phyloP scores from a whole-genome alignment of 2,888 invertebrate species.

The Thymelicus acteon region DNA sequence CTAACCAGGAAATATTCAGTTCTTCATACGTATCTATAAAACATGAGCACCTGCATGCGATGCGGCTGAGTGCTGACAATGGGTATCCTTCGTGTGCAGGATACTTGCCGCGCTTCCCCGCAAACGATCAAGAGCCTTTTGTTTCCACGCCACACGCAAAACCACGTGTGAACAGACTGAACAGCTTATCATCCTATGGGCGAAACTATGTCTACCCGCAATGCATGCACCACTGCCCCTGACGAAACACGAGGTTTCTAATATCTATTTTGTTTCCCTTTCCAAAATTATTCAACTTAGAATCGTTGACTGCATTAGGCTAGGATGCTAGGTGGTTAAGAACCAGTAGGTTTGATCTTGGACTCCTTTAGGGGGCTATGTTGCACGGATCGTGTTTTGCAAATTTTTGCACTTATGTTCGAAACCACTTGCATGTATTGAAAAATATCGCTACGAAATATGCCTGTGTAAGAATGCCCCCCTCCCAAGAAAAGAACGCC shows the following conservation, averaged over 20 bases:
- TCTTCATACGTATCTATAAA: constrained; percentile 35
- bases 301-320: no score
- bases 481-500: no score
- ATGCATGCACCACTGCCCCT: background rate
- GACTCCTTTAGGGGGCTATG: no score
- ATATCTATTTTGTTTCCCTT: background rate
- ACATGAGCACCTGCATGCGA: constrained; percentile 37
- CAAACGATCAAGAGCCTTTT: constrained; percentile 56
- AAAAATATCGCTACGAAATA: no score
- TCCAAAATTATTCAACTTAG: no score
- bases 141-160: constrained; percentile 47
- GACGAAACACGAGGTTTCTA: background rate
- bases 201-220: background rate
- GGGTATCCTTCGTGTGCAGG: constrained; percentile 51
- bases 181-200: background rate
- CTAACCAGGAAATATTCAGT: constrained; percentile 30
- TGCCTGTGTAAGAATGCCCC: no score
- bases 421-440: no score
- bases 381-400: no score
- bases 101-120: constrained; percentile 47
- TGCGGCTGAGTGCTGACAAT: constrained; percentile 39
- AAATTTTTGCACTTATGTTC: no score
- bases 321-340: no score
- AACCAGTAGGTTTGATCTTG: no score
- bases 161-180: constrained; percentile 23